Evolutionary conservation across 1,140 invertebrate genomes (phyloP).

Genomic region (Drosophila murphyi): DNA sequence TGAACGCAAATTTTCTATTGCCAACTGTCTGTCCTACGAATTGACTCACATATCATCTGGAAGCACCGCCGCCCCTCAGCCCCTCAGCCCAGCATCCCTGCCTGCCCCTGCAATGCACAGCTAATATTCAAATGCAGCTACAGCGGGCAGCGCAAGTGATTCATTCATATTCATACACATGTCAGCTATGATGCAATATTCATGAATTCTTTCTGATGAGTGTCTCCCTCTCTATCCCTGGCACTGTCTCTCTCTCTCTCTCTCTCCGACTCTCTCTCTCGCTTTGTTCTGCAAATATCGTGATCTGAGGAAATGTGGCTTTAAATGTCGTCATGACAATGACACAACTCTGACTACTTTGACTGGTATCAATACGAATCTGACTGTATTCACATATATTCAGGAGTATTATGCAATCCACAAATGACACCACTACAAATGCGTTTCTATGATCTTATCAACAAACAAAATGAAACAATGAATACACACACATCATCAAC

Average conservation of each 20-base stretch:
- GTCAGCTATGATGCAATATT: conserved; percentile 36
- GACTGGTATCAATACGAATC: neutral
- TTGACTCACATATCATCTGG: conserved; percentile 10
- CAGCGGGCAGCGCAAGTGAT: conserved; percentile 21
- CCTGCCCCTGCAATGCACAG: neutral
- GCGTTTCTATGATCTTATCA: neutral
- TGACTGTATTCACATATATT: too few species aligned
- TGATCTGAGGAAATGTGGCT: conserved; percentile 19
- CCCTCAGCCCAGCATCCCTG: neutral
- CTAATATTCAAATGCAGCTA: conserved; percentile 4
- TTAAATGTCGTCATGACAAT: conserved; percentile 28
- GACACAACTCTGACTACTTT: neutral
- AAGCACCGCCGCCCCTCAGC: neutral
- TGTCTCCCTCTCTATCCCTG: too few species aligned
- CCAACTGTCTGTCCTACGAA: neutral
- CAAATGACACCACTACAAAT: neutral
- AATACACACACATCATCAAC: too few species aligned
- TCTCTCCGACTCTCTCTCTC: too few species aligned
- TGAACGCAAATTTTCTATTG: conserved; percentile 43
- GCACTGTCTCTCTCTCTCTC: too few species aligned
- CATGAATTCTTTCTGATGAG: conserved; percentile 20
- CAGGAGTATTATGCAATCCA: too few species aligned
- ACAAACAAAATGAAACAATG: neutral
- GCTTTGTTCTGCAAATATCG: neutral
- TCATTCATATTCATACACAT: conserved; percentile 15